Evolutionary conservation across 2,113 vertebrate species (phyloP), one percentile per base, ranked within the genome.

Genomic region (Gymnocephalus cernua): DNA sequence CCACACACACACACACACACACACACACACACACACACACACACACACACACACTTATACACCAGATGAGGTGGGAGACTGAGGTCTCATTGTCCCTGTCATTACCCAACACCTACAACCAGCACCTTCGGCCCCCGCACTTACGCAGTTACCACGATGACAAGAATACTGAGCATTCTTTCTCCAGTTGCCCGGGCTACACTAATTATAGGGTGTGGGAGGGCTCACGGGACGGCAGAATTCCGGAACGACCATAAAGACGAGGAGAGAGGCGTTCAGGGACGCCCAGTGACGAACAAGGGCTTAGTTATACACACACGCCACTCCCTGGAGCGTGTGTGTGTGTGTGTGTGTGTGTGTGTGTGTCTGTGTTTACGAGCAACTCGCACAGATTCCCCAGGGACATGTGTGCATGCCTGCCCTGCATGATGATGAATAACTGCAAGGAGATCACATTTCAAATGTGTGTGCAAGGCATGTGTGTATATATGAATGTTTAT

Each of bases 141-240:
- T 93, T 87, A 90, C 80, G 83, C 90, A 92, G 87, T 91, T 83
- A 86, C 81, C 79, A 86, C 77, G 25, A 81, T 66, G 56, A 90
- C 86, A 85, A 89, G 89, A 92, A 93, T 81, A 86, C 91, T 91
- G 80, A 88, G 90, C 88, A 93, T 93, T 94, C 91, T 92, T 93
- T 86, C 85, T 85, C 72, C 4, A 15, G 93, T 95, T 94, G 89
- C 91, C 93, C 45, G 56, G 91, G 92, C 86, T 86, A 93, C 88
- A 83, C 74, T 83, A 87, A 93, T 94, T 92, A 93, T 76, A 84
- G 87, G 87, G 92, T 88, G 86, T 93, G 85, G 90, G 89, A 89
- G 88, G 77, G 82, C 91, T 91, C 86, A 82, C 58, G 80, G 92
- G 91, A 91, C 51, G 56, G 84, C 72, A 89, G 86, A 81, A 93